These are phyloP conservation scores for Halichondria panicea DNA, from an alignment of 37 sponge, comb jelly and placozoan species.

Conservation along the genomic window DNA sequence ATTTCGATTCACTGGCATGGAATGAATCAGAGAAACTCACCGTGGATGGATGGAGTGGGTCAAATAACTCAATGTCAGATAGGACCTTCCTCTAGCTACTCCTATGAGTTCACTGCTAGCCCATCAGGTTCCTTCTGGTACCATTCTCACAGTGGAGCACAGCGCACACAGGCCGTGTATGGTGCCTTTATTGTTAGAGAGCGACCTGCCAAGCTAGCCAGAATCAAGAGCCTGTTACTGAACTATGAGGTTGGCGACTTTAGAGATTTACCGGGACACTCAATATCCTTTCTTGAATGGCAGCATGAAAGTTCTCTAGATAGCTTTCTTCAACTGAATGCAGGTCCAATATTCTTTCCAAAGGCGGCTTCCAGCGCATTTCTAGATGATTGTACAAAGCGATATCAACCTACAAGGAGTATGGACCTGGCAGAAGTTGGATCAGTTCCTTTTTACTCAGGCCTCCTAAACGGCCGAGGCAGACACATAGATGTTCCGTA, in stretches of 20 bases:
- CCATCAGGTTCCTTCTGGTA: slow-evolving; percentile 80
- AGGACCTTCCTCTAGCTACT: slow-evolving; percentile 16
- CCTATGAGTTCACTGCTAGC: slow-evolving; percentile 45
- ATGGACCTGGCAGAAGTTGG: slow-evolving; percentile 26
- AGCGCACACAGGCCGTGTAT: slow-evolving; percentile 68
- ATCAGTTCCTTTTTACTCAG: slow-evolving; percentile 45
- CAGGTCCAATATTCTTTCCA: slow-evolving; percentile 7
- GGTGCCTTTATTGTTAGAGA: slow-evolving; percentile 70
- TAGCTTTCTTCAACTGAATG: slow-evolving; percentile 13
- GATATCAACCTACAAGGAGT: background rate
- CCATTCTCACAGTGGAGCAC: slow-evolving; percentile 76
- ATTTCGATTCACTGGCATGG: slow-evolving; percentile 87
- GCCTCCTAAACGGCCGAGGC: slow-evolving; percentile 58
- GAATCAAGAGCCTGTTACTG: background rate
- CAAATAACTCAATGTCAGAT: slow-evolving; percentile 68
- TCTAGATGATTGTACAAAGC: background rate
- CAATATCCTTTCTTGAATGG: slow-evolving; percentile 65
- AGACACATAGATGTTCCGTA: slow-evolving; percentile 35
- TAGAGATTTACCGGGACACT: slow-evolving; percentile 57
- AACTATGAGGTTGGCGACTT: background rate
- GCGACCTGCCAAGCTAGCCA: background rate
- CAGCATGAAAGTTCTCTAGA: slow-evolving; percentile 40
- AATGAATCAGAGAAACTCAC: slow-evolving; percentile 45
- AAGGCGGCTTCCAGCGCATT: background rate
- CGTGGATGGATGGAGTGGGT: slow-evolving; percentile 78